These are phyloP conservation scores for Sinosuthora webbiana DNA, from an alignment of 2,113 vertebrate genomes.

Conservation along the genomic window DNA sequence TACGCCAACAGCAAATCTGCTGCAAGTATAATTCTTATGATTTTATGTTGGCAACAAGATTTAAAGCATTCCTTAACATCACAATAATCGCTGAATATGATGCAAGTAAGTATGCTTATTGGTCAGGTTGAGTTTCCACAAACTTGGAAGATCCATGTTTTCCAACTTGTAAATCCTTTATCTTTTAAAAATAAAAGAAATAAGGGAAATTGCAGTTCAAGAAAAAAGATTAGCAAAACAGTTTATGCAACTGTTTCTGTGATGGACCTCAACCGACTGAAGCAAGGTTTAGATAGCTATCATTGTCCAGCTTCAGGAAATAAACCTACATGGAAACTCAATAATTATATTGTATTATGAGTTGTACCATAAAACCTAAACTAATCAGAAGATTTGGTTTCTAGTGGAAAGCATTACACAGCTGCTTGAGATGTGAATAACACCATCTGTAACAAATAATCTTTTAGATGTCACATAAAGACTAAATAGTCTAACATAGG, in stretches of 20 bases:
- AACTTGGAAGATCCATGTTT: neutral
- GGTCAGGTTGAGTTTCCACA: neutral
- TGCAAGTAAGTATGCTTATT: neutral
- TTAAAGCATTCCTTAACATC: slow-evolving; percentile 21
- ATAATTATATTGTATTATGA: neutral
- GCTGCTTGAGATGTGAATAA: neutral
- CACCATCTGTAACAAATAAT: neutral
- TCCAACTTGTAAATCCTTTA: neutral
- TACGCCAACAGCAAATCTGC: neutral
- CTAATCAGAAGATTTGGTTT: neutral
- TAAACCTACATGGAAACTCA: neutral
- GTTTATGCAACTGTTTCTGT: neutral
- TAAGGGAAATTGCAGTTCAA: neutral
- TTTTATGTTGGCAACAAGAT: neutral
- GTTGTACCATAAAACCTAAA: neutral
- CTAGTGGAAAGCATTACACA: neutral
- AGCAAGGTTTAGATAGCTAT: neutral
- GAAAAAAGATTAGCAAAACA: neutral
- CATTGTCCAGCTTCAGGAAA: neutral
- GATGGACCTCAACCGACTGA: neutral
- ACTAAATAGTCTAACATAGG: neutral
- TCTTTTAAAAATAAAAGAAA: neutral
- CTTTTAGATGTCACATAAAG: neutral
- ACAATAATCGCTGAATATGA: neutral
- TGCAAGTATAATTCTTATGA: neutral